phyloP scores from a whole-genome alignment of 2,888 invertebrate species.

The Athetis lepigone region DNA sequence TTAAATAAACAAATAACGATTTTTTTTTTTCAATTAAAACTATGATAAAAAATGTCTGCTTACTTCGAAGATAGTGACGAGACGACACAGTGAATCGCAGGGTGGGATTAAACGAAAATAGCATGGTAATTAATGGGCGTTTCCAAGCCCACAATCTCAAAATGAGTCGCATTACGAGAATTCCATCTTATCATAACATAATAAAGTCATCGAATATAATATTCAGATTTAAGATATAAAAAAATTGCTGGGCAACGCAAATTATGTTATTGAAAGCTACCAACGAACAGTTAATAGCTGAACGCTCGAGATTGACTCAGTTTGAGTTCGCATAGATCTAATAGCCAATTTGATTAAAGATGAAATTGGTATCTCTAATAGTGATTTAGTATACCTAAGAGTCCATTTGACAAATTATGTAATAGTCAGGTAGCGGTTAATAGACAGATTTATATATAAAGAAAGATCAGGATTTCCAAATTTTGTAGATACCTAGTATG shows the following conservation, averaged over 20 bases:
- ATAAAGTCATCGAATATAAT: conserved; percentile 68
- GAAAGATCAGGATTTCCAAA: no score
- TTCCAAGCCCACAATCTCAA: conserved; percentile 82
- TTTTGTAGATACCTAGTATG: no score
- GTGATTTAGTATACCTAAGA: no score
- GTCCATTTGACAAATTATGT: no score
- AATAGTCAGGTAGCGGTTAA: no score
- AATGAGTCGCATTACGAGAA: conserved; percentile 79
- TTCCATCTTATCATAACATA: conserved; percentile 71
- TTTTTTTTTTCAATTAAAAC: conserved; percentile 33
- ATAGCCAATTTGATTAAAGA: background rate
- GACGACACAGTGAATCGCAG: conserved; percentile 80
- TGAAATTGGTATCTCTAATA: no score
- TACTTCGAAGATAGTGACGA: conserved; percentile 77
- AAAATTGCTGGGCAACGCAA: conserved; percentile 21
- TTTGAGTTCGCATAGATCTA: background rate
- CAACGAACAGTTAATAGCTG: conserved; percentile 26
- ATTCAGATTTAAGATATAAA: conserved; percentile 47
- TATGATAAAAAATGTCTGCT: conserved; percentile 69
- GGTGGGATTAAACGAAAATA: conserved; percentile 88
- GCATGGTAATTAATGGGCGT: conserved; percentile 84
- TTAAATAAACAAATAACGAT: background rate
- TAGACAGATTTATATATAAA: no score
- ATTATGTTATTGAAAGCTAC: conserved; percentile 8
- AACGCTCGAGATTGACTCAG: background rate